Conservation (phyloP, 2,113 vertebrate species). For the Dunckerocampus dactyliophorus region DNA sequence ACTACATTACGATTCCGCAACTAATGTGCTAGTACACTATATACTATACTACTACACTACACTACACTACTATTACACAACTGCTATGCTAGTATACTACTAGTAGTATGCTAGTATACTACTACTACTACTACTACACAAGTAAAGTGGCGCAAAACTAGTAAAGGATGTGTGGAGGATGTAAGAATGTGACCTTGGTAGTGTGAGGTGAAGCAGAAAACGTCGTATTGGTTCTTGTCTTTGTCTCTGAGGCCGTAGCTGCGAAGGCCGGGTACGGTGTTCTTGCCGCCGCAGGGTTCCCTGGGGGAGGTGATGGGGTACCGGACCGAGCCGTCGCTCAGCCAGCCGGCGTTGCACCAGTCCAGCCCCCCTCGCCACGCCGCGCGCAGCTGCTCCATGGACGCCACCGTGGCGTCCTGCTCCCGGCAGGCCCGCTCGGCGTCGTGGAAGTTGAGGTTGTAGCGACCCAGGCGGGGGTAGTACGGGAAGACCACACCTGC, state of each 20-base stretch:
- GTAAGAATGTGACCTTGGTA: constrained; percentile 79
- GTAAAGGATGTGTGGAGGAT: constrained; percentile 10
- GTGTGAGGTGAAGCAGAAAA: constrained; percentile 97
- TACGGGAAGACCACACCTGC: constrained; percentile 90
- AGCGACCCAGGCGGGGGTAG: constrained; percentile 85
- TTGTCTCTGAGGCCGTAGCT: constrained; percentile 93
- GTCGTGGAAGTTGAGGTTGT: constrained; percentile 90
- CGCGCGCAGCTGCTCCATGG: constrained; percentile 87
- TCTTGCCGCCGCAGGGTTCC: constrained; percentile 89
- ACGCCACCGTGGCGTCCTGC: constrained; percentile 88
- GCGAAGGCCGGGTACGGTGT: constrained; percentile 84
- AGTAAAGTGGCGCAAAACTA: no score
- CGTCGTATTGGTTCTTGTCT: constrained; percentile 86
- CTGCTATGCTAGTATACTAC: no score
- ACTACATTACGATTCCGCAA: no score
- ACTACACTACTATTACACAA: no score
- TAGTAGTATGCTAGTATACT: no score
- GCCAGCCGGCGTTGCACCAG: constrained; percentile 98
- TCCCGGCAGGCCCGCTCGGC: constrained; percentile 82
- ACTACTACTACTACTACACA: no score
- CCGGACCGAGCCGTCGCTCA: constrained; percentile 88
- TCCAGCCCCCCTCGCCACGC: constrained; percentile 89
- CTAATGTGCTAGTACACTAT: no score
- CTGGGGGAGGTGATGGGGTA: constrained; percentile 91
- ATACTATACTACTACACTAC: no score